Evolutionary conservation across 2,888 invertebrate genomes (phyloP), one percentile per base, ranked within the genome.

Genomic region (Eretmocerus hayati): DNA sequence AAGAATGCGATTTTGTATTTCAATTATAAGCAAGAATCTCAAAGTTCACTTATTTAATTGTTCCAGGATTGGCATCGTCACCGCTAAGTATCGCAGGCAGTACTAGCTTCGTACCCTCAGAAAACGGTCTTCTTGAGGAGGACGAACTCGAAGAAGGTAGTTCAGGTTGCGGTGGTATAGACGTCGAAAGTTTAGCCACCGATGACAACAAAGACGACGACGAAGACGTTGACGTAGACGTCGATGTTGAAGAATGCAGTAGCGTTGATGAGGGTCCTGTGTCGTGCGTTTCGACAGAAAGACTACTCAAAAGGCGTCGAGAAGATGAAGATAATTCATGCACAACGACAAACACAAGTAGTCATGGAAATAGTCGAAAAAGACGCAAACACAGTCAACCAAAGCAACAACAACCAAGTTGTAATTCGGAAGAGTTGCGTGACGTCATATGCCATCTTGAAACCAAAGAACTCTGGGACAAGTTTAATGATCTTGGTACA

Each of bases 391-490:
- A 39, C 3, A 71, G 72, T 48, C 79, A 80, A 64, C 80, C 80
- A n/a, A n/a, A n/a, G n/a, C 66, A 76, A 9, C 72, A 80, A 6
- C 77, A 78, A 59, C 80, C 80, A 56, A 69, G 74, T 9, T 48
- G 36, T 9, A 54, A 54, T 32, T 52, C 43, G 60, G 80, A 80
- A 58, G 83, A 83, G 64, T 70, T 84, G 39, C 70, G 77, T 40
- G 74, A 72, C 62, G 80, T 84, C 52, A 80, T 84, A 58, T 87
- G 87, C 65, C 81, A 84, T 57, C 76, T 88, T 59, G 88, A 88
- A 72, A 87, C 86, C 54, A 85, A 85, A 69, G 87, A 88, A 52
- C 74, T 88, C 51, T 88, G 88, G 88, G 83, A 85, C 70, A 86
- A 87, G 71, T 88, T 88, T 73, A 79, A 81, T 68, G 81, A 81